Evolutionary conservation across 2,797 vertebrate species (phyloP).

Genomic region (Tenualosa thibaudeaui): DNA sequence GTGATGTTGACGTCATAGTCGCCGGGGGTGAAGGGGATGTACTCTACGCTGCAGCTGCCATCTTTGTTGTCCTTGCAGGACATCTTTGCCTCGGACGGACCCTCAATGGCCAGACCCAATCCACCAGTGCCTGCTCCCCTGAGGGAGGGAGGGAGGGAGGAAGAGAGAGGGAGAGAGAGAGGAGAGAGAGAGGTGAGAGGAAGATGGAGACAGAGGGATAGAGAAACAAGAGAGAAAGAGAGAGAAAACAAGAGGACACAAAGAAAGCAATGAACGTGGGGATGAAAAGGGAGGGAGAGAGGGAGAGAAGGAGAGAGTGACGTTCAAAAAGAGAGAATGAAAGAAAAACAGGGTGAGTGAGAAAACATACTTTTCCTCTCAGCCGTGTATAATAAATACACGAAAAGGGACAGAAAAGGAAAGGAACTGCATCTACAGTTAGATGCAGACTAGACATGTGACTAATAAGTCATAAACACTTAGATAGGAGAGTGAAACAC

Average conservation of each 20-base stretch:
- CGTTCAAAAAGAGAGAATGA: background rate
- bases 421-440: too few species aligned
- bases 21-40: conserved; percentile 89
- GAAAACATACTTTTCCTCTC: background rate
- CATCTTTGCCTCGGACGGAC: conserved; percentile 95
- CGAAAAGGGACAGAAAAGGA: too few species aligned
- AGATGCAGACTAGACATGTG: too few species aligned
- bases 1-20: conserved; percentile 96
- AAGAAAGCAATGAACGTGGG: too few species aligned
- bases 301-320: background rate
- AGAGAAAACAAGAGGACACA: background rate
- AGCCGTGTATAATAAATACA: too few species aligned
- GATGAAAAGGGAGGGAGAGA: background rate
- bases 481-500: too few species aligned
- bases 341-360: too few species aligned
- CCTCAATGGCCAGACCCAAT: conserved; percentile 92
- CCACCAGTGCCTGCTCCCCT: conserved; percentile 96
- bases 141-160: background rate
- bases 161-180: background rate
- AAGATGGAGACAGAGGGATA: background rate
- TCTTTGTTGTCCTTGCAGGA: conserved; percentile 98
- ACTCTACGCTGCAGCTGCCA: conserved; percentile 94
- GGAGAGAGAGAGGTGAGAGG: background rate
- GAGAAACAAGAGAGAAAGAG: background rate
- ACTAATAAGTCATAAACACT: too few species aligned